phyloP scores from a whole-genome alignment of 2,797 vertebrate genomes.

The Diceros bicornis region DNA sequence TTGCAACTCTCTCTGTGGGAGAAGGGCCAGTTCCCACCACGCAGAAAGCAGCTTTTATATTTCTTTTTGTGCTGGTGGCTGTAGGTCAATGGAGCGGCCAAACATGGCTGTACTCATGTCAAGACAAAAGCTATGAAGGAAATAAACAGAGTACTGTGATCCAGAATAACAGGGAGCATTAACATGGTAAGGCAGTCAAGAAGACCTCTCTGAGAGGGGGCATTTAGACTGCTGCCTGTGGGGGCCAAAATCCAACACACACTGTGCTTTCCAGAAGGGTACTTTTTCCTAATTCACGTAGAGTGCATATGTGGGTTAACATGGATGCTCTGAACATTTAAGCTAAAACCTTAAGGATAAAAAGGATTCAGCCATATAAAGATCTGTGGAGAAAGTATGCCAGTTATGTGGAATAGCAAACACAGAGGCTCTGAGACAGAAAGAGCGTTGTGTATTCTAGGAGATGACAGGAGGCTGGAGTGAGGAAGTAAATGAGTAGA shows the following conservation, averaged over 20 bases:
- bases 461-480: not conserved
- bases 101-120: too few species aligned
- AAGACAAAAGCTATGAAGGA: constrained; percentile 41
- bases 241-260: not conserved
- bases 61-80: too few species aligned
- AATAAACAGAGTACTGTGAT: not conserved
- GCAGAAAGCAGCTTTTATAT: too few species aligned
- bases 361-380: constrained; percentile 11
- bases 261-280: not conserved
- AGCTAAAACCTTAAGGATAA: constrained; percentile 11
- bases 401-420: not conserved
- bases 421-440: not conserved
- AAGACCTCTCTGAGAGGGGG: not conserved
- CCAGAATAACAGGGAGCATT: not conserved
- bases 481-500: not conserved
- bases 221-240: not conserved
- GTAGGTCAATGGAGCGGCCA: too few species aligned
- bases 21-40: too few species aligned
- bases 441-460: not conserved
- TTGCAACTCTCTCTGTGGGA: too few species aligned
- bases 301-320: not conserved
- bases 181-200: not conserved
- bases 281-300: not conserved
- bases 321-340: not conserved
- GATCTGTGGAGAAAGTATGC: not conserved